Evolutionary conservation across 2,888 invertebrate genomes (phyloP), one percentile per base, ranked within the genome.

Genomic region (Gari tellinella): DNA sequence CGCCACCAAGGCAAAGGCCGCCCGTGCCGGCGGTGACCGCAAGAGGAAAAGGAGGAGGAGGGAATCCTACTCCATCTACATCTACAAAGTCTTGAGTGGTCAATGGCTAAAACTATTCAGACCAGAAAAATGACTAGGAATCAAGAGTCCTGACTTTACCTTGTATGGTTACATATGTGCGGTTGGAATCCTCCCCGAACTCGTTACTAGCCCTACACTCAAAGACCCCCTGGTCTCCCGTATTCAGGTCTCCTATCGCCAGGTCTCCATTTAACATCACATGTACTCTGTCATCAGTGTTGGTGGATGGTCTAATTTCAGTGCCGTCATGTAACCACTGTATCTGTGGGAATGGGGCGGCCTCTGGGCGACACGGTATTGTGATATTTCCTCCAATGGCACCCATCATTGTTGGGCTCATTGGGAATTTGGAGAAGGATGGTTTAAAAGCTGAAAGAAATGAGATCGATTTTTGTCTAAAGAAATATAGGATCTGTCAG

Each of bases 351-450:
- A 94, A 94, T 0, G 99, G 98, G 0, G 98, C 98, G 7, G 98
- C 98, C 93, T 99, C 99, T 0, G 98, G 98, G 89, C 96, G 95
- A 90, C 99, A 99, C 10, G 80, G 52, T 61, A 99, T 95, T 0
- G 98, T 97, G 0, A 97, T 96, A 91, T 98, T 98, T 15, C 97
- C 97, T 14, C 96, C 96, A 90, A 97, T 96, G 0, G 97, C 97
- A 0, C 97, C 98, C 3, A 96, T 96, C n/a, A 96, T 96, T 17
- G 85, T 84, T 93, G 97, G 97, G 0, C 95, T 94, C 40, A 98
- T 92, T 0, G 98, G 98, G 43, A 94, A 94, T 91, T 98, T 98
- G 88, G 96, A 96, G 90, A 99, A 99, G 0, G 96, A 95, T 10
- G 99, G 98, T 86, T 95, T 95, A 68, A 93, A 86, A 38, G 85